These are phyloP conservation scores for Rhyacophila evoluta DNA, from an alignment of 2,888 invertebrate genomes.

Conservation along the genomic window DNA sequence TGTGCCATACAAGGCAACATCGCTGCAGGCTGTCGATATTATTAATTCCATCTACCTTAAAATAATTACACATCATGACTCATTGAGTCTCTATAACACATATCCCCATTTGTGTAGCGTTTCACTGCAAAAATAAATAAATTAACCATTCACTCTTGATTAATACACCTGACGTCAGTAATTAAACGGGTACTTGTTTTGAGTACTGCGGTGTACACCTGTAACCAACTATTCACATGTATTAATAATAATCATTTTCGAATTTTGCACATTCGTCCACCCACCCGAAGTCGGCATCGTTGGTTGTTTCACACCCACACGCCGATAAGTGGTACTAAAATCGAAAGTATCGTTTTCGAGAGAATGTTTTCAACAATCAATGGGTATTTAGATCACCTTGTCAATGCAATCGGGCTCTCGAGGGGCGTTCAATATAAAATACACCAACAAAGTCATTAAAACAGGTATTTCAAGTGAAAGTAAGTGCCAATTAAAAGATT, in stretches of 20 bases:
- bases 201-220: background rate
- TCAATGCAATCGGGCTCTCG: background rate
- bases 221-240: background rate
- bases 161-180: constrained; percentile 7
- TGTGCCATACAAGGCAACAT: background rate
- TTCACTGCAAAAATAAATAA: background rate
- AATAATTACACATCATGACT: constrained; percentile 17
- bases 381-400: constrained; percentile 31
- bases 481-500: too few relatives aligned
- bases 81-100: background rate
- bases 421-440: background rate
- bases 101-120: background rate
- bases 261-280: background rate
- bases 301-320: constrained; percentile 1
- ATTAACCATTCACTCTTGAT: background rate
- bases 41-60: background rate
- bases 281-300: background rate
- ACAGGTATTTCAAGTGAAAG: too few relatives aligned
- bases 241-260: background rate
- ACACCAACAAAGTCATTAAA: too few relatives aligned
- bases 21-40: background rate
- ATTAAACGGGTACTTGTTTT: background rate
- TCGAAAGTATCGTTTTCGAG: constrained; percentile 18
- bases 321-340: background rate
- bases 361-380: constrained; percentile 28